phyloP scores from a whole-genome alignment of 2,797 vertebrate species.

The Sorex maritimensis region DNA sequence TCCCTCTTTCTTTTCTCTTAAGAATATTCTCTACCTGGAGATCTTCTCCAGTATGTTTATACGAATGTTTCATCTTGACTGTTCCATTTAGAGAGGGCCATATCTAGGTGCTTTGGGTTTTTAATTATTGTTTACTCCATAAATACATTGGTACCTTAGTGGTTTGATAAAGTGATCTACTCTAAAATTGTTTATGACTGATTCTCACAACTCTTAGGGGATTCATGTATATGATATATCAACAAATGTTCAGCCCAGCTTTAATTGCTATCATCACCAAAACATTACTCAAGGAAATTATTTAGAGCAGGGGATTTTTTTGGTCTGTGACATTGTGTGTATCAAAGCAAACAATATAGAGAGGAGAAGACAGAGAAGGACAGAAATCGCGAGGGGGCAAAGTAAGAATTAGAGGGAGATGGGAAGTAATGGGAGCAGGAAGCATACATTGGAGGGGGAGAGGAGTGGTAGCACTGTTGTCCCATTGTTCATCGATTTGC shows the following conservation, averaged over 20 bases:
- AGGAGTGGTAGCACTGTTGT: too few relatives aligned
- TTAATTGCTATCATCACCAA: not conserved
- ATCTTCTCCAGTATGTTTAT: not conserved
- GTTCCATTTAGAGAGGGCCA: not conserved
- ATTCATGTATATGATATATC: not conserved
- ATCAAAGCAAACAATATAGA: not conserved
- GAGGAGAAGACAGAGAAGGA: not conserved
- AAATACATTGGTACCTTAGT: not conserved
- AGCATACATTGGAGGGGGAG: too few relatives aligned
- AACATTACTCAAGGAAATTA: not conserved
- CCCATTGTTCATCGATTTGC: too few relatives aligned
- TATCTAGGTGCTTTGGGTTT: not conserved
- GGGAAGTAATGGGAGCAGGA: not conserved
- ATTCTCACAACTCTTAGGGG: constrained; percentile 10
- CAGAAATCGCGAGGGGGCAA: too few relatives aligned
- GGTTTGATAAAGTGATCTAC: not conserved
- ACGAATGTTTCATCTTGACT: not conserved
- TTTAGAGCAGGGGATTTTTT: not conserved
- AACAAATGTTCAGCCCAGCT: not conserved
- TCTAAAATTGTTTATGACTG: not conserved
- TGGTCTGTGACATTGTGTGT: not conserved
- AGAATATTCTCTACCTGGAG: not conserved
- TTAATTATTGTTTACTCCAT: not conserved
- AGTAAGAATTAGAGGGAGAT: not conserved
- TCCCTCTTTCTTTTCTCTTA: not conserved